A percentile compares a stretch with the other conserved stretches of the same genome.
Evolutionary conservation across 2,888 invertebrate species (phyloP).

Genomic region (Drosophila buzzatii): DNA sequence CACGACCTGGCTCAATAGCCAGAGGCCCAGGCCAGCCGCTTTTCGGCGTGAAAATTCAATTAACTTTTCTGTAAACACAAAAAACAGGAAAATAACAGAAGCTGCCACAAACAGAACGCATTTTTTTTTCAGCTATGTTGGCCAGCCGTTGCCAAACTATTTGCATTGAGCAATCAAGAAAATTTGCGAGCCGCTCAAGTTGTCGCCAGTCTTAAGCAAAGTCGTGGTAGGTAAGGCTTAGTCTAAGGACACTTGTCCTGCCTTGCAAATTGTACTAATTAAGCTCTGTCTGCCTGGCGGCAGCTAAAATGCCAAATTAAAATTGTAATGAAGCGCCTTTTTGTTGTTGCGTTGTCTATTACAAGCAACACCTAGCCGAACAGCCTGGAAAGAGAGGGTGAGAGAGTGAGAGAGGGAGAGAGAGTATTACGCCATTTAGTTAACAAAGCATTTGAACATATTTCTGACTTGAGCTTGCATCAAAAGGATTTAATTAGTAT

Average conservation of each 20-base stretch:
- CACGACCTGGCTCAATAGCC: slow-evolving; percentile 25
- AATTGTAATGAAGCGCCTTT: slow-evolving; percentile 72
- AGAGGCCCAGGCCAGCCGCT: slow-evolving; percentile 28
- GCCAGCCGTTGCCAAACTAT: slow-evolving; percentile 44
- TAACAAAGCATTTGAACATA: slow-evolving; percentile 21
- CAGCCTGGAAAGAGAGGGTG: not conserved
- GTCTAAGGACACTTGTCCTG: slow-evolving; percentile 65
- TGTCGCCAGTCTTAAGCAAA: slow-evolving; percentile 34
- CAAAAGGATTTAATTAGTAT: not conserved
- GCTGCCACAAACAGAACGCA: slow-evolving; percentile 7
- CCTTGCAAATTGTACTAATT: slow-evolving; percentile 75
- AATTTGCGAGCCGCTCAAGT: slow-evolving; percentile 27
- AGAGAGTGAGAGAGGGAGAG: not conserved
- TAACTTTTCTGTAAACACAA: slow-evolving; percentile 62
- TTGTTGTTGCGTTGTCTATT: slow-evolving; percentile 21
- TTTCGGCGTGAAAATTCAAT: slow-evolving; percentile 73
- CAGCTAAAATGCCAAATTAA: slow-evolving; percentile 70
- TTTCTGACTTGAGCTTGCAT: not conserved
- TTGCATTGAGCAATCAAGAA: slow-evolving; percentile 49
- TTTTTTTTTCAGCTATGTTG: slow-evolving; percentile 4
- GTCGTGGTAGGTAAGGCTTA: slow-evolving; percentile 16
- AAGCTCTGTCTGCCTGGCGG: slow-evolving; percentile 54
- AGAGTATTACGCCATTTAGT: slow-evolving; percentile 23
- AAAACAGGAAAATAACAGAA: slow-evolving; percentile 12
- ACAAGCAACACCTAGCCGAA: slow-evolving; percentile 12